These are phyloP conservation scores for Cheilosia soror DNA, from an alignment of 2,888 invertebrate species.

Conservation along the genomic window DNA sequence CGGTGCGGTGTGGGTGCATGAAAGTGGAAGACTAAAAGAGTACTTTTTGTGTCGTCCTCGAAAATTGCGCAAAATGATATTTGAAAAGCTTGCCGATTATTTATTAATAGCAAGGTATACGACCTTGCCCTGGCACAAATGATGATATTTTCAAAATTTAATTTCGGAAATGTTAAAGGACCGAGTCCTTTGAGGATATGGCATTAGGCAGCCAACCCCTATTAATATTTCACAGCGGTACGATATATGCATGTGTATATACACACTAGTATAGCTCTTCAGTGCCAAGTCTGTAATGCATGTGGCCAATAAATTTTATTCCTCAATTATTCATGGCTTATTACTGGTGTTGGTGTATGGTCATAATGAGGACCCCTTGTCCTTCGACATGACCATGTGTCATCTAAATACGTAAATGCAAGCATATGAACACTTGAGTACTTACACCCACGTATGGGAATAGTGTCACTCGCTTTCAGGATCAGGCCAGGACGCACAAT, in stretches of 20 bases:
- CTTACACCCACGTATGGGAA: slow-evolving; percentile 49
- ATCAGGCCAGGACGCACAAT: slow-evolving; percentile 61
- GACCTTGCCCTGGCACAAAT: slow-evolving; percentile 50
- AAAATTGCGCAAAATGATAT: slow-evolving; percentile 65
- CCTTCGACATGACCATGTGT: slow-evolving; percentile 42
- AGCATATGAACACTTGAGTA: slow-evolving; percentile 28
- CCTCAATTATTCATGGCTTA: slow-evolving; percentile 66
- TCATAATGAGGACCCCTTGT: slow-evolving; percentile 38
- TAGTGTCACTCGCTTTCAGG: slow-evolving; percentile 66
- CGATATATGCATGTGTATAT: neutral
- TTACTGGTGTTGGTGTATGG: slow-evolving; percentile 32
- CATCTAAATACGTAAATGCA: slow-evolving; percentile 31
- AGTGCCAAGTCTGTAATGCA: slow-evolving; percentile 14
- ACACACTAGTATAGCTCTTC: too few species aligned
- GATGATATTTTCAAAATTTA: slow-evolving; percentile 70
- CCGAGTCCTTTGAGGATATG: slow-evolving; percentile 55
- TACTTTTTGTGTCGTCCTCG: slow-evolving; percentile 43
- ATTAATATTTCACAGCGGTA: slow-evolving; percentile 47
- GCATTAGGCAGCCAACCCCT: slow-evolving; percentile 47
- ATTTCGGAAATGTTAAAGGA: slow-evolving; percentile 60
- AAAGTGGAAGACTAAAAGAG: slow-evolving; percentile 11
- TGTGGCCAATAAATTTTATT: slow-evolving; percentile 63
- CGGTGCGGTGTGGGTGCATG: slow-evolving; percentile 21
- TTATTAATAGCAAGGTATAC: slow-evolving; percentile 62
- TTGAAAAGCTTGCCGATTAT: slow-evolving; percentile 65